Evolutionary conservation across 1,140 invertebrate species (phyloP), one percentile per base, ranked within the genome.

Genomic region (Drosophila azteca): DNA sequence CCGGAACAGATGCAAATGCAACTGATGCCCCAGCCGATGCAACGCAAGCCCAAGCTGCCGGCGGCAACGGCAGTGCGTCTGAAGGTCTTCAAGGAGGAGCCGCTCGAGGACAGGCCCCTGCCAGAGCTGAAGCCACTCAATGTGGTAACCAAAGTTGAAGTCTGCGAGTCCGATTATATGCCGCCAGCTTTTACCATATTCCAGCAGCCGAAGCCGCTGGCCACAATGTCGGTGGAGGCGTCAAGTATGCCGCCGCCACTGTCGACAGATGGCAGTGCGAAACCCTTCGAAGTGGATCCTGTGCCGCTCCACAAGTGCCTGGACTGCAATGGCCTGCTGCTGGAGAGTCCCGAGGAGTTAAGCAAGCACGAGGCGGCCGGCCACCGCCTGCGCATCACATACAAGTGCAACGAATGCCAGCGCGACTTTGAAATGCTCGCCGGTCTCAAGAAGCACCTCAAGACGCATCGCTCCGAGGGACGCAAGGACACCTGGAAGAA

Each of bases 401-500:
- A 90, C 46, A 82, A 77, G 35, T 92, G 91, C 41, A 51, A 52
- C 20, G 88, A 91, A 26, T 92, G 91, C 53, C 77, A 90, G 31
- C 61, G 78, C 6, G 90, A 91, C 54, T 92, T 92, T 29, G 81
- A 87, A 41, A 46, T 82, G 22, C 53, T 89, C 41, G 76, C 78
- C 2, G 79, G 80, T 0, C 69, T 91, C 6, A 91, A 91, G 66
- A 90, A 91, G 52, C 91, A 92, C 50, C 48, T 90, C 1, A 92
- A 91, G 50, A 89, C 79, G 17, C 90, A 92, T 72, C 81, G 88
- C n/a, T 81, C 50, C 1, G 87, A 90, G 58, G 75, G 77, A 0
- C 88, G 87, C 11, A 91, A 91, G 48, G 87, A 91, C 48, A 80
- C 83, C 15, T 90, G 82, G 87, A 90, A 85, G 50, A 90, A 91